Evolutionary conservation across 2,797 vertebrate genomes (phyloP).

Genomic region (Corythornis leucogaster): DNA sequence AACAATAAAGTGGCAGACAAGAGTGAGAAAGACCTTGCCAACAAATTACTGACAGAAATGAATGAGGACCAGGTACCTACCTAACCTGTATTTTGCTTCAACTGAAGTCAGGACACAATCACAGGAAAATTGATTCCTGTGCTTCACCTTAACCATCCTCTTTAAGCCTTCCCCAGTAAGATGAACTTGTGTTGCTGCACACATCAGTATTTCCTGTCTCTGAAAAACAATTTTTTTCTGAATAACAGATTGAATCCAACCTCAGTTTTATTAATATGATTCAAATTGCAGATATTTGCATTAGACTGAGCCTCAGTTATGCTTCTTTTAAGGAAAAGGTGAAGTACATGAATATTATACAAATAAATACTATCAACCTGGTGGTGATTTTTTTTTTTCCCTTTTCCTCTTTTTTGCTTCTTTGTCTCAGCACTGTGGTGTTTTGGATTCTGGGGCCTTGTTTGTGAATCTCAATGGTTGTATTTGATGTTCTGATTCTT

Average conservation of each 20-base stretch:
- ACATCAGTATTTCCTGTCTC: not conserved
- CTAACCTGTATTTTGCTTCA: constrained; percentile 77
- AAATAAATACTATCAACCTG: constrained; percentile 54
- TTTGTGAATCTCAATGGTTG: constrained; percentile 73
- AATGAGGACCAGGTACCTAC: constrained; percentile 96
- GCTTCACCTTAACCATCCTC: constrained; percentile 72
- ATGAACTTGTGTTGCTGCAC: not conserved
- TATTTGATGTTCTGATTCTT: constrained; percentile 76
- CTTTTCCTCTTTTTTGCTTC: constrained; percentile 44
- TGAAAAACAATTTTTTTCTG: not conserved
- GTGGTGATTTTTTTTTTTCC: constrained; percentile 52
- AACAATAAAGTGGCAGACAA: constrained; percentile 97
- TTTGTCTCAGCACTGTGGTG: constrained; percentile 77
- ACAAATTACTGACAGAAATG: constrained; percentile 99
- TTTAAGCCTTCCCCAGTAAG: constrained; percentile 4
- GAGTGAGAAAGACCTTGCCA: constrained; percentile 99
- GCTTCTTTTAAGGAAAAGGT: constrained; percentile 63
- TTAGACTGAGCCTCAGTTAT: not conserved
- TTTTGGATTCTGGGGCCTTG: constrained; percentile 72
- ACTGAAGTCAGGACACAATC: constrained; percentile 68
- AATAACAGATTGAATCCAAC: not conserved
- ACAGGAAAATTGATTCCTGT: constrained; percentile 74
- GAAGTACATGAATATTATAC: constrained; percentile 79
- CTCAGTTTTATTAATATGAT: not conserved
- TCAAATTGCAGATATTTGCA: not conserved